These are phyloP conservation scores for Cherax destructor DNA, from an alignment of 1,140 invertebrate genomes.

Conservation along the genomic window DNA sequence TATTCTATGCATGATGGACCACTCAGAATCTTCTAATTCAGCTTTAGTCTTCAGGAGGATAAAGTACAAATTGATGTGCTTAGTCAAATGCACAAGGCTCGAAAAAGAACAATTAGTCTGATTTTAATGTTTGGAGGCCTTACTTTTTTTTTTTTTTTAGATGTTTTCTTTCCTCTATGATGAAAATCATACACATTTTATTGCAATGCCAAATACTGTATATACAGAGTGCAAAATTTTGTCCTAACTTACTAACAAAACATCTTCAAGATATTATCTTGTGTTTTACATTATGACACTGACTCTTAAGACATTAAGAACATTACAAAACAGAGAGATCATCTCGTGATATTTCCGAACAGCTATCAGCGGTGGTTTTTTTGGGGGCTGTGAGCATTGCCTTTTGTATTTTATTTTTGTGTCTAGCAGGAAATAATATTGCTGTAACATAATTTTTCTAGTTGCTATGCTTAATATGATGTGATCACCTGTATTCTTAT, in stretches of 20 bases:
- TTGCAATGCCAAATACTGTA: not conserved
- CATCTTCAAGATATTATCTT: not conserved
- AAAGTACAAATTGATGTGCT: not conserved
- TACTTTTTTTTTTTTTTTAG: not conserved
- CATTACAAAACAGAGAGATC: not conserved
- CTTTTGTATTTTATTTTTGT: not conserved
- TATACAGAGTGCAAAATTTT: not conserved
- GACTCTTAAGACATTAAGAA: not conserved
- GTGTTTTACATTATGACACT: not conserved
- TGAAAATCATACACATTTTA: not conserved
- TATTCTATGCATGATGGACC: too few species aligned
- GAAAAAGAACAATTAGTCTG: not conserved
- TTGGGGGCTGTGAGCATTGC: conserved; percentile 3
- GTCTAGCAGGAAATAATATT: not conserved
- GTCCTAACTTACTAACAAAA: not conserved
- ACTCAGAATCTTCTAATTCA: not conserved
- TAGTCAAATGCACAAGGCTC: not conserved
- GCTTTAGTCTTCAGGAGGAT: not conserved
- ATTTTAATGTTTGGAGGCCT: not conserved
- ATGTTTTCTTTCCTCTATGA: not conserved
- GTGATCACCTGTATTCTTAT: conserved; percentile 5
- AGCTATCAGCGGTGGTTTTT: not conserved
- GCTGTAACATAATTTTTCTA: not conserved
- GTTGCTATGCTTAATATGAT: not conserved
- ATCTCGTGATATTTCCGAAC: not conserved